phyloP scores from a whole-genome alignment of 2,888 invertebrate species.

The Clunio marinus region DNA sequence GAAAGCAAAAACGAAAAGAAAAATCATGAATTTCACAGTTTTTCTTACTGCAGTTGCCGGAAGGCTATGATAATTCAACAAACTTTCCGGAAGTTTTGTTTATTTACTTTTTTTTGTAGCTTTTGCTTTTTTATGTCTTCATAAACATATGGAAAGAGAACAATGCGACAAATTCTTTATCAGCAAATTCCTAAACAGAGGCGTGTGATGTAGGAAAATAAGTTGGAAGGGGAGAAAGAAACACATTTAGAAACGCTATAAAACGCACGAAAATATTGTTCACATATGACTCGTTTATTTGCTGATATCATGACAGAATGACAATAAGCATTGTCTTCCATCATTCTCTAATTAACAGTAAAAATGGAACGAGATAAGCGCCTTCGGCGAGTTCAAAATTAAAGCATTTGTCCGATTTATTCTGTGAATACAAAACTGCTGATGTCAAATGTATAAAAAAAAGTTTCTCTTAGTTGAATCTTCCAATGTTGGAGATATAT shows the following conservation, averaged over 20 bases:
- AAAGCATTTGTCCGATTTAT: background rate
- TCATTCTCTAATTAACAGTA: constrained; percentile 33
- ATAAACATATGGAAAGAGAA: background rate
- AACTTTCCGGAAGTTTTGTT: background rate
- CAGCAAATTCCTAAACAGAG: background rate
- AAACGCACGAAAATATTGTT: no score
- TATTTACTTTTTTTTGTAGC: background rate
- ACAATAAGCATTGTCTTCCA: constrained; percentile 18
- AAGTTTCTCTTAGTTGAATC: background rate
- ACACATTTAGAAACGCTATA: no score
- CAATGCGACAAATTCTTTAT: background rate
- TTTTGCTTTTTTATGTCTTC: background rate
- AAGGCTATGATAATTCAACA: no score
- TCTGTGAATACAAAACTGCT: background rate
- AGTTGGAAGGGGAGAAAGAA: no score
- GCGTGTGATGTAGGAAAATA: background rate
- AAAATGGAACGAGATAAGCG: constrained; percentile 21
- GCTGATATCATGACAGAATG: background rate
- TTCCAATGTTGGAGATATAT: background rate
- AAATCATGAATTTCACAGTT: no score
- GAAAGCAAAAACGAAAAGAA: no score
- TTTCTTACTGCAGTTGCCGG: background rate
- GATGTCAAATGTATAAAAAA: background rate
- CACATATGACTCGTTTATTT: constrained; percentile 21
- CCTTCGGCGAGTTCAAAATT: background rate